Evolutionary conservation across 92 coral and sea anemone species (phyloP).

Genomic region (Palythoa caribaeorum): DNA sequence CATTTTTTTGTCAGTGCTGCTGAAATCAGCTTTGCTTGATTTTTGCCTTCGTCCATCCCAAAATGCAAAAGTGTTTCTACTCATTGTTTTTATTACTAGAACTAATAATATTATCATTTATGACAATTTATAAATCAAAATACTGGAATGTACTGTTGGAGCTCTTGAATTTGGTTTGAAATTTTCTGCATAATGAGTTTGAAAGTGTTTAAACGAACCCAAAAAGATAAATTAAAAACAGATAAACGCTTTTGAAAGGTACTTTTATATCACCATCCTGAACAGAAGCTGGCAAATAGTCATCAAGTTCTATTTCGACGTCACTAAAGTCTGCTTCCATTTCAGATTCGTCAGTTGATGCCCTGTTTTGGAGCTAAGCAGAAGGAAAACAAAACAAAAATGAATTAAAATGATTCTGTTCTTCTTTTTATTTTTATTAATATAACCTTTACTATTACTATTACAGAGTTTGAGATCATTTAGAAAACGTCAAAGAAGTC

Average conservation of each 20-base stretch:
- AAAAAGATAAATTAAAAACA: neutral
- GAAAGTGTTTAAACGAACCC: neutral
- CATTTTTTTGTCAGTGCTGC: too few species aligned
- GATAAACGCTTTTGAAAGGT: neutral
- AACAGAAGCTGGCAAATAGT: conserved; percentile 64
- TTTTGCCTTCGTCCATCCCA: too few species aligned
- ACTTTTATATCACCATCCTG: conserved; percentile 21
- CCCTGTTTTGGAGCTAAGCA: conserved; percentile 7
- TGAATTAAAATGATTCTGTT: neutral
- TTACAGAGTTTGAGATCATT: neutral
- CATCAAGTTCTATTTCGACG: conserved; percentile 89
- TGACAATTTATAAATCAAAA: too few species aligned
- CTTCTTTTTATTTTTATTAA: neutral
- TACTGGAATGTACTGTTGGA: too few species aligned
- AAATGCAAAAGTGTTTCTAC: too few species aligned
- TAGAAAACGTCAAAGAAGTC: neutral
- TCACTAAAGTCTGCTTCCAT: conserved; percentile 16
- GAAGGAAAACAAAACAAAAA: neutral
- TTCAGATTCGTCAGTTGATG: neutral
- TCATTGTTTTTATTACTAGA: too few species aligned
- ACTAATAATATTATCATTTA: too few species aligned
- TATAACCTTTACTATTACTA: neutral
- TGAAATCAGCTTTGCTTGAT: too few species aligned
- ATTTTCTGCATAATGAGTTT: too few species aligned
- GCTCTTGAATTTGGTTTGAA: too few species aligned